Conservation (phyloP, 2,113 vertebrate species). For the Cololabis saira region DNA sequence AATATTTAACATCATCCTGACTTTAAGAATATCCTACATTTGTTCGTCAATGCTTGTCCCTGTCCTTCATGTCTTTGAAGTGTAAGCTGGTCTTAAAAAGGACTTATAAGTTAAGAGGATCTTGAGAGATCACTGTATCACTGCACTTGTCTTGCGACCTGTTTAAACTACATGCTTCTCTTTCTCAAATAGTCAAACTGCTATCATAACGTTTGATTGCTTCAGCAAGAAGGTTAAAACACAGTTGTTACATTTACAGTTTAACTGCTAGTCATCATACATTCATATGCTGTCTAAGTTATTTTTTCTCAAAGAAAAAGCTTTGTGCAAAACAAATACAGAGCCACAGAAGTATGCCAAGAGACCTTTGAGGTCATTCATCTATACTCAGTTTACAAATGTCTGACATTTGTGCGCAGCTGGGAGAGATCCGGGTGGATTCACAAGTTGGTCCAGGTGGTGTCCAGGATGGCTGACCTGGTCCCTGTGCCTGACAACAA, state of each 20-base stretch:
- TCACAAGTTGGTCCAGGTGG: constrained; percentile 46
- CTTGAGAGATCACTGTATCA: constrained; percentile 32
- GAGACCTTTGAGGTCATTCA: constrained; percentile 62
- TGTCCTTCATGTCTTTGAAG: constrained; percentile 38
- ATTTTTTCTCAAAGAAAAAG: constrained; percentile 17
- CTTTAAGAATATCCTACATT: background rate
- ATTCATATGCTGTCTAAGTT: constrained; percentile 63
- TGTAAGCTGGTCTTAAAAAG: constrained; percentile 52
- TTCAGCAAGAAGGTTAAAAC: constrained; percentile 3
- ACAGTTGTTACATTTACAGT: constrained; percentile 9
- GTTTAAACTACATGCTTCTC: constrained; percentile 18
- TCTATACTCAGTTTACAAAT: constrained; percentile 37
- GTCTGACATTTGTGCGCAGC: constrained; percentile 37
- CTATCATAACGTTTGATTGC: background rate
- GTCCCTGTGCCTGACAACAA: constrained; percentile 53
- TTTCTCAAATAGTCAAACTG: constrained; percentile 17
- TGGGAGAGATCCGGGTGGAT: constrained; percentile 47
- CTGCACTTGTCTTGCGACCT: constrained; percentile 18
- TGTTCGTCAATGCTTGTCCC: constrained; percentile 19
- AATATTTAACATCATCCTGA: constrained; percentile 1
- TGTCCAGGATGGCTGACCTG: constrained; percentile 71
- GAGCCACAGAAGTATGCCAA: constrained; percentile 31
- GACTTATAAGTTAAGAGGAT: constrained; percentile 56
- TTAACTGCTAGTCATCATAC: constrained; percentile 34
- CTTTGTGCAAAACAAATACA: constrained; percentile 13